phyloP scores from a whole-genome alignment of 2,888 invertebrate species.

The Trileptium ribeirensis region DNA sequence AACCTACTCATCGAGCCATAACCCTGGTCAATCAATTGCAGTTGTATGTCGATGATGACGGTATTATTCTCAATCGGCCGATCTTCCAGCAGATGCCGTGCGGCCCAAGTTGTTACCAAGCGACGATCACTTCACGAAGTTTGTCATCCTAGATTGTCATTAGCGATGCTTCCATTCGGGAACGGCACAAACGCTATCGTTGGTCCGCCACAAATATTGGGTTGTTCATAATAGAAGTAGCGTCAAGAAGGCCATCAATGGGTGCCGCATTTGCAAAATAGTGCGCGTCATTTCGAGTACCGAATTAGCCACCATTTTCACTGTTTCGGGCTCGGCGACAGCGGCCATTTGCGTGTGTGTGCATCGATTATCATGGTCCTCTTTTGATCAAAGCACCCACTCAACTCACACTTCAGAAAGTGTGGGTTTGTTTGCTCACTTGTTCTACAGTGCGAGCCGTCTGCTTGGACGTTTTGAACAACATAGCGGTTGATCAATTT shows the following conservation, averaged over 20 bases:
- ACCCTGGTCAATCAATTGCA: neutral
- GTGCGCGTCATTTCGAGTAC: neutral
- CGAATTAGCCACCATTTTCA: neutral
- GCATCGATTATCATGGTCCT: constrained; percentile 52
- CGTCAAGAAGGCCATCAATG: neutral
- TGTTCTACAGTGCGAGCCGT: constrained; percentile 51
- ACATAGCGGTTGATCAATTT: constrained; percentile 45
- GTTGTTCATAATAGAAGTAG: neutral
- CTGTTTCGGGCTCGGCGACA: neutral
- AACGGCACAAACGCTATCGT: neutral
- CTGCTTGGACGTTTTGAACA: constrained; percentile 49
- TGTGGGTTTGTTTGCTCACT: constrained; percentile 49
- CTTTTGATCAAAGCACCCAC: constrained; percentile 42
- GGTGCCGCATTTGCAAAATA: neutral
- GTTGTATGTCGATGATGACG: neutral
- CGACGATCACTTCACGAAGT: neutral
- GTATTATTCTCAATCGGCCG: neutral
- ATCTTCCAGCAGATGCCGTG: neutral
- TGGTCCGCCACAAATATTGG: neutral
- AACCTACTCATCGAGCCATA: neutral
- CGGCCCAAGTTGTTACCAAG: neutral
- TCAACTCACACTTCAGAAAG: constrained; percentile 22
- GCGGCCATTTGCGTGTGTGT: constrained; percentile 33
- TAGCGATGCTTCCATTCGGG: constrained; percentile 1
- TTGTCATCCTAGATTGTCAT: neutral